phyloP scores from a whole-genome alignment of 2,113 vertebrate species.

The Phaethornis superciliosus region DNA sequence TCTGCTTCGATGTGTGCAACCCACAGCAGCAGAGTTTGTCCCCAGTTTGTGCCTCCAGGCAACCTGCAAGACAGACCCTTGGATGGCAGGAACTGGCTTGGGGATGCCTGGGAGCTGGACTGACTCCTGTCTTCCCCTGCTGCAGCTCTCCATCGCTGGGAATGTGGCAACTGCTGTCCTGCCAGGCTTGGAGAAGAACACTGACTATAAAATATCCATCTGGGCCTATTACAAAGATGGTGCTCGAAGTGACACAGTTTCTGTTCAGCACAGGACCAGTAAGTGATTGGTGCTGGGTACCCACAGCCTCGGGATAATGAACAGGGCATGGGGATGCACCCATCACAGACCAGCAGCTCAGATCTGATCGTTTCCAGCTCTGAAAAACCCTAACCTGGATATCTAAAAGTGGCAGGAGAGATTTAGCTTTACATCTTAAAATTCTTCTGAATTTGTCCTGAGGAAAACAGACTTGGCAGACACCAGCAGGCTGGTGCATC shows the following conservation, averaged over 20 bases:
- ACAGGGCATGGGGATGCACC: too few relatives aligned
- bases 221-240: conserved; percentile 90
- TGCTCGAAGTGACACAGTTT: conserved; percentile 86
- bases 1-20: background rate
- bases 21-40: background rate
- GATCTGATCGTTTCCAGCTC: background rate
- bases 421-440: background rate
- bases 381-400: background rate
- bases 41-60: background rate
- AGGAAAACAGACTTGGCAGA: background rate
- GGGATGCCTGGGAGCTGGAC: background rate
- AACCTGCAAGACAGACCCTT: background rate
- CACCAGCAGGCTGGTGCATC: background rate
- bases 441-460: background rate
- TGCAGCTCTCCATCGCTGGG: conserved; percentile 84
- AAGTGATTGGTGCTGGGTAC: conserved; percentile 35
- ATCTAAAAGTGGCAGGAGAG: background rate
- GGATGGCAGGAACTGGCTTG: background rate
- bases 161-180: conserved; percentile 77
- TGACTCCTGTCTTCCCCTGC: background rate
- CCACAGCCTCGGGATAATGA: background rate
- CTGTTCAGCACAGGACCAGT: conserved; percentile 87
- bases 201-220: conserved; percentile 90
- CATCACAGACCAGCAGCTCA: background rate
- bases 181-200: conserved; percentile 82